Conservation (phyloP, 2,797 vertebrate species). For the Ispidina lecontei region DNA sequence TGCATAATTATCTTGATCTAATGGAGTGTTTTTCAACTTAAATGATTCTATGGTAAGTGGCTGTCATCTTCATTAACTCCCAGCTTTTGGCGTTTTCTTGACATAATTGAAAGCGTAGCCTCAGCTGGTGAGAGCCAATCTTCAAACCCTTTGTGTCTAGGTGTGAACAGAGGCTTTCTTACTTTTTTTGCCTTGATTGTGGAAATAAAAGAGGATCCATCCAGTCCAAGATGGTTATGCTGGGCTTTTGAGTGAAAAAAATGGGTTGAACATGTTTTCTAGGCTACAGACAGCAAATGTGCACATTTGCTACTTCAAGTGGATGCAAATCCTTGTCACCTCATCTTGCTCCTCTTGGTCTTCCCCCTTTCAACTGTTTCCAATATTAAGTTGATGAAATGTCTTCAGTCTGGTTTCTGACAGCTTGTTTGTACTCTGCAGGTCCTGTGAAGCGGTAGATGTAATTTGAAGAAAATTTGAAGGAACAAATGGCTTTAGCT, state of each 20-base stretch:
- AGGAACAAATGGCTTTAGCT: constrained; percentile 88
- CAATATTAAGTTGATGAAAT: constrained; percentile 61
- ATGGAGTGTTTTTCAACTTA: background rate
- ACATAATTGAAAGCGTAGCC: background rate
- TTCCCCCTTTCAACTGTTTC: constrained; percentile 38
- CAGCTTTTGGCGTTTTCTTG: background rate
- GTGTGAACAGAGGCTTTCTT: background rate
- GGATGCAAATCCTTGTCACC: constrained; percentile 15
- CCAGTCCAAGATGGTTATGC: background rate
- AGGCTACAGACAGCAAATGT: background rate
- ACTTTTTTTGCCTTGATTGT: background rate
- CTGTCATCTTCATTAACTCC: background rate
- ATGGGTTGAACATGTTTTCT: background rate
- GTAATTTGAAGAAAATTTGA: constrained; percentile 69
- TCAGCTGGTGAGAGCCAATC: background rate
- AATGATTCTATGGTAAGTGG: background rate
- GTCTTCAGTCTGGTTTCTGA: constrained; percentile 73
- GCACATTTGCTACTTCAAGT: background rate
- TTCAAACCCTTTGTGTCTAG: background rate
- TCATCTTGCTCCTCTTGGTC: background rate
- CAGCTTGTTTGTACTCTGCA: constrained; percentile 71
- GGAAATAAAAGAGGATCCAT: background rate
- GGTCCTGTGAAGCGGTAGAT: constrained; percentile 70
- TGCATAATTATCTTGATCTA: background rate
- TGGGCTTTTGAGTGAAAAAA: background rate